These are phyloP conservation scores for Hylyphantes graminicola DNA, from an alignment of 1,140 invertebrate species.

Conservation along the genomic window DNA sequence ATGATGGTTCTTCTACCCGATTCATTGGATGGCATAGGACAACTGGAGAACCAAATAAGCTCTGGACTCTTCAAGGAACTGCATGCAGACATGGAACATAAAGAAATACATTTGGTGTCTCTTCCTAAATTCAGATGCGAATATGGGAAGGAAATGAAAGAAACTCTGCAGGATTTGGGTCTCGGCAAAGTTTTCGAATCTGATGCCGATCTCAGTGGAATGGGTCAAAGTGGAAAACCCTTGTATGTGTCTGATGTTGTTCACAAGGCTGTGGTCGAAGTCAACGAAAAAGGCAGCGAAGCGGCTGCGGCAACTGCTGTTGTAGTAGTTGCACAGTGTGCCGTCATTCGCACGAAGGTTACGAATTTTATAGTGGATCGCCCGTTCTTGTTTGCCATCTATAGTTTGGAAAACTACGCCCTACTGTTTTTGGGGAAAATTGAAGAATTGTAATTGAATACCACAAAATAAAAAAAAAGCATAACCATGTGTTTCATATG, in stretches of 20 bases:
- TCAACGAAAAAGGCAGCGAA: constrained; percentile 80
- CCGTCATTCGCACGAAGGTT: constrained; percentile 54
- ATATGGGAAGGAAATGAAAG: constrained; percentile 74
- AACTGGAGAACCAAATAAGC: neutral
- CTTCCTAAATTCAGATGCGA: constrained; percentile 84
- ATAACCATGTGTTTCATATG: too few species aligned
- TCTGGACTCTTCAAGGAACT: neutral
- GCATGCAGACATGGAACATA: neutral
- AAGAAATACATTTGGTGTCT: constrained; percentile 61
- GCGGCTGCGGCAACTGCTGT: constrained; percentile 76
- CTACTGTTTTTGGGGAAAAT: too few species aligned
- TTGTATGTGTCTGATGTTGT: constrained; percentile 68
- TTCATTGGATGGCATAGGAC: neutral
- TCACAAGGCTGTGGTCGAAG: constrained; percentile 73
- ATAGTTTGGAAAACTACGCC: constrained; percentile 18
- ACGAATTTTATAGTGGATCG: constrained; percentile 51
- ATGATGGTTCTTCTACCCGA: constrained; percentile 66
- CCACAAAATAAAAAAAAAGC: too few species aligned
- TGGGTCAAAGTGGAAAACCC: constrained; percentile 70
- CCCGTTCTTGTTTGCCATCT: constrained; percentile 59
- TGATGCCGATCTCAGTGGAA: constrained; percentile 75
- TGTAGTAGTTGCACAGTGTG: constrained; percentile 39
- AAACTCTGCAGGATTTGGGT: constrained; percentile 75
- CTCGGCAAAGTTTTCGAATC: constrained; percentile 76
- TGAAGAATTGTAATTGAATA: too few species aligned